These are phyloP conservation scores for Acleris laterana DNA, from an alignment of 2,888 invertebrate genomes.

Conservation along the genomic window DNA sequence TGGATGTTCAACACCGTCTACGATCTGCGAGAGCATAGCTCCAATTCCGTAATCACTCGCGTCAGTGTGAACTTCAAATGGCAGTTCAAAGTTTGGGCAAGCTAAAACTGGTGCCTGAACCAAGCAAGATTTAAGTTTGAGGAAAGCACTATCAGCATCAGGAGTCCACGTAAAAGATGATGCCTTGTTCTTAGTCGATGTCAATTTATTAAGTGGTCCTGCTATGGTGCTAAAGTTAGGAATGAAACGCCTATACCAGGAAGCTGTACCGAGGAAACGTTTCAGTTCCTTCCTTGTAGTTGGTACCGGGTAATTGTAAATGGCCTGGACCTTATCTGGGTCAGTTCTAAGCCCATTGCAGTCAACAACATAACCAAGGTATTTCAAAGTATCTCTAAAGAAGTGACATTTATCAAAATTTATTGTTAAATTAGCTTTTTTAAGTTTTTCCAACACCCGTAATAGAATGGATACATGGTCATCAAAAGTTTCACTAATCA, in stretches of 20 bases:
- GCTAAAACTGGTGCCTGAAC: slow-evolving; percentile 23
- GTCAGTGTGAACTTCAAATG: slow-evolving; percentile 26
- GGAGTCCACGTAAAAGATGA: slow-evolving; percentile 37
- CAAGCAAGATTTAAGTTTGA: slow-evolving; percentile 27
- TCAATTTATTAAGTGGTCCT: too few species aligned
- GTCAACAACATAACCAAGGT: slow-evolving; percentile 38
- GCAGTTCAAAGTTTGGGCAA: slow-evolving; percentile 17
- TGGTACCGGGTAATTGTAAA: slow-evolving; percentile 40
- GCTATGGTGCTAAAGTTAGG: too few species aligned
- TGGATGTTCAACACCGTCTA: not conserved
- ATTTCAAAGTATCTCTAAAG: slow-evolving; percentile 26
- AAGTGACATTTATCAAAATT: slow-evolving; percentile 39
- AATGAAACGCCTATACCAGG: too few species aligned
- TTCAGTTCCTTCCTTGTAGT: slow-evolving; percentile 8
- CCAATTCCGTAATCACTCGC: slow-evolving; percentile 11
- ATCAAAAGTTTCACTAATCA: slow-evolving; percentile 40
- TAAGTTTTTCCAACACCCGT: slow-evolving; percentile 40
- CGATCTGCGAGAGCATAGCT: slow-evolving; percentile 11
- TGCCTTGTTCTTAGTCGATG: slow-evolving; percentile 26
- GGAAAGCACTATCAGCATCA: slow-evolving; percentile 36
- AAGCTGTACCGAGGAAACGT: too few species aligned
- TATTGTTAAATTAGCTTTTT: slow-evolving; percentile 40
- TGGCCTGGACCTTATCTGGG: slow-evolving; percentile 39
- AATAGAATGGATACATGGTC: slow-evolving; percentile 41
- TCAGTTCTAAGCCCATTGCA: slow-evolving; percentile 37